phyloP scores from a whole-genome alignment of 2,797 vertebrate genomes.

The Enteromius paludinosus region DNA sequence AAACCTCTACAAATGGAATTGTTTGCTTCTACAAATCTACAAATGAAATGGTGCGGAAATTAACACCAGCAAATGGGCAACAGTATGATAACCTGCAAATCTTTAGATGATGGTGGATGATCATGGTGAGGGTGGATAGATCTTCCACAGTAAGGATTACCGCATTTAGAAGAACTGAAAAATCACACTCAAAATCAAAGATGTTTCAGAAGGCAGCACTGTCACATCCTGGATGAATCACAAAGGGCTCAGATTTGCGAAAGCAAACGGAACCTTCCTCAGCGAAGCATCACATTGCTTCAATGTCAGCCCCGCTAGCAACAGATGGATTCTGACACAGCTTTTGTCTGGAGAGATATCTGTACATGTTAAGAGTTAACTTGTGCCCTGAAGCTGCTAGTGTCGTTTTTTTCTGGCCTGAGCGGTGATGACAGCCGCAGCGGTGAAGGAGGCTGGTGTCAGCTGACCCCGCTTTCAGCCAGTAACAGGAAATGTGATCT shows the following conservation, averaged over 20 bases:
- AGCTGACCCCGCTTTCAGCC: slow-evolving; percentile 70
- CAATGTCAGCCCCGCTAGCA: background rate
- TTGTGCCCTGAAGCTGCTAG: slow-evolving; percentile 27
- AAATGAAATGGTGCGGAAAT: background rate
- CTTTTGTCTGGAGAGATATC: background rate
- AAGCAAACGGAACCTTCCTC: background rate
- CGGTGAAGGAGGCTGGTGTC: slow-evolving; percentile 59
- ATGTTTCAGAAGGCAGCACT: slow-evolving; percentile 12
- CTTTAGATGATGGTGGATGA: background rate
- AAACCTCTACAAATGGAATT: background rate
- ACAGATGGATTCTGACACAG: background rate
- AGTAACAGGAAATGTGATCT: slow-evolving; percentile 70
- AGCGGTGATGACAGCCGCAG: slow-evolving; percentile 50
- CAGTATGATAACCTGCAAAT: background rate
- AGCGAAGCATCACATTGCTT: background rate
- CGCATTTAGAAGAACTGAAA: background rate
- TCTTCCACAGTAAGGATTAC: background rate
- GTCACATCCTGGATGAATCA: slow-evolving; percentile 43
- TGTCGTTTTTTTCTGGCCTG: slow-evolving; percentile 6
- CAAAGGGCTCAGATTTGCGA: slow-evolving; percentile 25
- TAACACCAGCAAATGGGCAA: background rate
- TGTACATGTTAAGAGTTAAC: slow-evolving; percentile 34
- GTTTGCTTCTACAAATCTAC: background rate
- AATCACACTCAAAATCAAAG: slow-evolving; percentile 35
- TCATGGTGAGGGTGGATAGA: background rate